Percentiles rank a stretch among this genome's conserved stretches.
These are phyloP conservation scores for Acanthurus lineatus DNA, from an alignment of 2,797 vertebrate species.

Conservation along the genomic window DNA sequence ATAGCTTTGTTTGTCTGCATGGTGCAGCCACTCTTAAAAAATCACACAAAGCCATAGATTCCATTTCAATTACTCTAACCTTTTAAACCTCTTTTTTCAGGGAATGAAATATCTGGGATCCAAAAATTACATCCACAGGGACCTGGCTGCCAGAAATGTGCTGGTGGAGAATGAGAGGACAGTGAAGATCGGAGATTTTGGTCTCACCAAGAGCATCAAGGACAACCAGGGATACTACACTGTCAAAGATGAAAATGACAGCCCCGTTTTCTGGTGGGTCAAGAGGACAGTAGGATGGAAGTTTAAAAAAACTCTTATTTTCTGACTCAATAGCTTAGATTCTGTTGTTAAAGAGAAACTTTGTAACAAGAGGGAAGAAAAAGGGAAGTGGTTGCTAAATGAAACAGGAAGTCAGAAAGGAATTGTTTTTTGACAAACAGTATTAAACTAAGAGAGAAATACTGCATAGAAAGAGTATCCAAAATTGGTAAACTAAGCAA, in stretches of 20 bases:
- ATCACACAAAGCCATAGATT: no score
- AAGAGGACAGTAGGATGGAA: not conserved
- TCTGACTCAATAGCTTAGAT: not conserved
- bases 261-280: conserved; percentile 96
- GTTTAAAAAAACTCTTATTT: not conserved
- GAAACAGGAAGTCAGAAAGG: not conserved
- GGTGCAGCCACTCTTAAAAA: not conserved
- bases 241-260: conserved; percentile 94
- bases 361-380: not conserved
- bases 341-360: not conserved
- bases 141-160: conserved; percentile 96
- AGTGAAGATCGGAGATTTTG: conserved; percentile 98
- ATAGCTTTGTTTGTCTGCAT: not conserved
- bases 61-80: not conserved
- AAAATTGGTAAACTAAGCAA: no score
- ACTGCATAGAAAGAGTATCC: no score
- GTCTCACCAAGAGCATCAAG: conserved; percentile 96
- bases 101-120: conserved; percentile 97
- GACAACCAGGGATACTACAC: conserved; percentile 97
- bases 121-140: conserved; percentile 94
- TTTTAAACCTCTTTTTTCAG: conserved; percentile 70
- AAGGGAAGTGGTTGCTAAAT: not conserved
- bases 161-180: conserved; percentile 94
- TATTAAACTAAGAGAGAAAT: no score
- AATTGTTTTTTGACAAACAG: not conserved